Conservation (phyloP, 2,113 vertebrate species). For the Rana temporaria region DNA sequence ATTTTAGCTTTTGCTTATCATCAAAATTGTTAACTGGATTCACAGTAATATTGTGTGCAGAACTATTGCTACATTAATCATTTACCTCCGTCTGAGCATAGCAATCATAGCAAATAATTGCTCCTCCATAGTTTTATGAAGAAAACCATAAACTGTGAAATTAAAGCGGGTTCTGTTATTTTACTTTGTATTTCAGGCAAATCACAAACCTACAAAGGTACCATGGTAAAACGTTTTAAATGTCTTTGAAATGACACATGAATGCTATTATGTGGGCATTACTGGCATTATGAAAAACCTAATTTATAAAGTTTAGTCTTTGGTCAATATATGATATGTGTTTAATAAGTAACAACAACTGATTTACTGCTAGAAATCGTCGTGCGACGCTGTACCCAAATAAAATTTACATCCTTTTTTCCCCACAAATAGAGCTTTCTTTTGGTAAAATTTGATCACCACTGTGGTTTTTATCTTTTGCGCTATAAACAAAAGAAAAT, state of each 20-base stretch:
- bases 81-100: conserved; percentile 71
- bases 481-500: no score
- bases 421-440: no score
- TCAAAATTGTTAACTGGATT: conserved; percentile 58
- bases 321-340: background rate
- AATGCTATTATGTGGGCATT: background rate
- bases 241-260: conserved; percentile 6
- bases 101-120: conserved; percentile 72
- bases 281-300: background rate
- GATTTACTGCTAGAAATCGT: no score
- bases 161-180: conserved; percentile 69
- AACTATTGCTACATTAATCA: conserved; percentile 71
- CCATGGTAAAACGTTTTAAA: conserved; percentile 10
- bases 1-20: conserved; percentile 29
- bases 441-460: no score
- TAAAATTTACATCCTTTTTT: no score
- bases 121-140: conserved; percentile 76
- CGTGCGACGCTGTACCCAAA: no score
- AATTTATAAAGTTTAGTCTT: background rate
- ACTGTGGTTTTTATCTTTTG: no score
- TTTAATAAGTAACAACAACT: background rate
- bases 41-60: conserved; percentile 59
- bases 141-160: conserved; percentile 75
- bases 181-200: conserved; percentile 69
- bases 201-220: conserved; percentile 41